These are phyloP conservation scores for Gastracanthus pulcherrimus DNA, from an alignment of 2,888 invertebrate species.

Conservation along the genomic window DNA sequence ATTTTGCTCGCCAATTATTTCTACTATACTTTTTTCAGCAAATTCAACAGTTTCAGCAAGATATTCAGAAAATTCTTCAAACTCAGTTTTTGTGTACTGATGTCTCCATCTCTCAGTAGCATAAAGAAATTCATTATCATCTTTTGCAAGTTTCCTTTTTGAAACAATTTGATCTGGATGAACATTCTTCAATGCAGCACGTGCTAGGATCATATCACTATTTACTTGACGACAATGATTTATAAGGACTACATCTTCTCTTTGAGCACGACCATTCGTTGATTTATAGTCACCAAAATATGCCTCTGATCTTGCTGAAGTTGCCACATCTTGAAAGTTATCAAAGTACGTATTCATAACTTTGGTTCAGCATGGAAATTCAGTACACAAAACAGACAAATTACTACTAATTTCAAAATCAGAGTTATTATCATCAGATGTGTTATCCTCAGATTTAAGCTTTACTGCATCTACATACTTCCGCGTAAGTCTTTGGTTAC, in stretches of 20 bases:
- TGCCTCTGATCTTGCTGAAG: constrained; percentile 38
- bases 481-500: background rate
- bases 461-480: background rate
- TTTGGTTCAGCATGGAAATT: constrained; percentile 46
- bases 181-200: background rate
- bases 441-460: background rate
- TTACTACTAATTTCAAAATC: background rate
- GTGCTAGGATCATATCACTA: background rate
- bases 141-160: background rate
- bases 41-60: background rate
- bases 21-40: background rate
- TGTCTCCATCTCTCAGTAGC: background rate
- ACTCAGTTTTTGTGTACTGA: background rate
- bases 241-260: background rate
- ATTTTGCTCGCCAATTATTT: too few species aligned
- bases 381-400: background rate
- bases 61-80: background rate
- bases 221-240: background rate
- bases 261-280: background rate
- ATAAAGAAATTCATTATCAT: background rate
- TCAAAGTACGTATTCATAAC: constrained; percentile 41
- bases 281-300: constrained; percentile 35
- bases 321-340: constrained; percentile 15
- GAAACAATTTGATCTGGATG: background rate
- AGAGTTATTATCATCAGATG: background rate